A percentile compares a stretch with the other conserved stretches of the same genome.
These are phyloP conservation scores for Iphiclides podalirius DNA, from an alignment of 2,888 invertebrate genomes.

Conservation along the genomic window DNA sequence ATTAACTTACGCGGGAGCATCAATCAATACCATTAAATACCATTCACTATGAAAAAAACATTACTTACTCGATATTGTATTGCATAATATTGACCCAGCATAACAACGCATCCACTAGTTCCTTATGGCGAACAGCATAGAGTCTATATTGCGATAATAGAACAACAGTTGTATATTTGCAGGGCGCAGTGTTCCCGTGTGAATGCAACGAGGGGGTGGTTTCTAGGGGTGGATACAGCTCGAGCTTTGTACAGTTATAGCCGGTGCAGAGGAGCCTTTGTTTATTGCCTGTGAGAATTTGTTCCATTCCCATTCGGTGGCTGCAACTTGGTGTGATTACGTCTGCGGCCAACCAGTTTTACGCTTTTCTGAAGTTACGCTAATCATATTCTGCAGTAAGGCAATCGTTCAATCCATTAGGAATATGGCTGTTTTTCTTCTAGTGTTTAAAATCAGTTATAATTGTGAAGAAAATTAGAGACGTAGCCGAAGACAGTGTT, in stretches of 20 bases:
- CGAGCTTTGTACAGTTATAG: constrained; percentile 21
- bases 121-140: not conserved
- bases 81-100: constrained; percentile 9
- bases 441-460: too few relatives aligned
- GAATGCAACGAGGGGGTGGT: constrained; percentile 43
- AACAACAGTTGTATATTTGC: not conserved
- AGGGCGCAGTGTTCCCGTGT: constrained; percentile 53
- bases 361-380: too few relatives aligned
- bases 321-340: not conserved
- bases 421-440: too few relatives aligned
- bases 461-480: too few relatives aligned
- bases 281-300: constrained; percentile 19
- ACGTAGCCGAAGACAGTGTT: too few relatives aligned
- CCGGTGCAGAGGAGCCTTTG: constrained; percentile 9
- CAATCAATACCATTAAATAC: constrained; percentile 28
- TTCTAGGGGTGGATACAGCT: constrained; percentile 25
- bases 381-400: too few relatives aligned
- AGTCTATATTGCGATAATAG: not conserved
- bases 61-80: constrained; percentile 20
- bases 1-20: constrained; percentile 13
- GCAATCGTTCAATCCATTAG: too few relatives aligned
- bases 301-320: constrained; percentile 1
- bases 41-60: constrained; percentile 17
- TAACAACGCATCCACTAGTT: not conserved
- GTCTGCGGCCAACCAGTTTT: not conserved